Conservation (phyloP, 2,113 vertebrate species). For the Bambusicola thoracicus region DNA sequence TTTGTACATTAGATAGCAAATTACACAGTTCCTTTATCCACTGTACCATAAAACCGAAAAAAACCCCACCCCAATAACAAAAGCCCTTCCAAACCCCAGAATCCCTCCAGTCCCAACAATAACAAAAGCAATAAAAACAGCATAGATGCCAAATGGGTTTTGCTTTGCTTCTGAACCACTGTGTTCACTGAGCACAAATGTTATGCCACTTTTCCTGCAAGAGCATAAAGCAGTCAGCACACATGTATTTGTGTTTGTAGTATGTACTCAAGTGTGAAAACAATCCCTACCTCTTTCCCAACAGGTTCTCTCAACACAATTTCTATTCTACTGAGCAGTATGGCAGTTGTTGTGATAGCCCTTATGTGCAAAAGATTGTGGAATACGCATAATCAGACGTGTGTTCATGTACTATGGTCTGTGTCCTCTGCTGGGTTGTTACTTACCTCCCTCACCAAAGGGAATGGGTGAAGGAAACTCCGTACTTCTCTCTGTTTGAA, state of each 20-base stretch:
- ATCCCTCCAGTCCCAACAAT: not conserved
- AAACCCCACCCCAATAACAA: not conserved
- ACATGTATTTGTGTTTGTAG: not conserved
- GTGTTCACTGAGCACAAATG: not conserved
- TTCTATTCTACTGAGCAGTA: not conserved
- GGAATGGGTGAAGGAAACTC: not conserved
- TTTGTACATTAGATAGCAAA: not conserved
- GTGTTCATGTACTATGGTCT: not conserved
- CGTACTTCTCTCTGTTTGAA: not conserved
- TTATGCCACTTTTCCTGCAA: not conserved
- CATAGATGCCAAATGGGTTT: not conserved
- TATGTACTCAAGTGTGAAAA: not conserved
- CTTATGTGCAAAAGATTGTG: not conserved
- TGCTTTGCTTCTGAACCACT: not conserved
- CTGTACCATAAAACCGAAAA: not conserved
- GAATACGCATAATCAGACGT: not conserved
- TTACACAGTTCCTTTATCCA: not conserved
- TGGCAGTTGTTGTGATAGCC: not conserved
- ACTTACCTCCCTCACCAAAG: not conserved
- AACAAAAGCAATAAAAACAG: not conserved
- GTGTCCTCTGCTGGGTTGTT: not conserved
- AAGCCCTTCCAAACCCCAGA: not conserved
- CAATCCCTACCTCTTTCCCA: not conserved
- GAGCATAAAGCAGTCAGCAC: not conserved
- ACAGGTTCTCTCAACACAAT: not conserved